These are phyloP conservation scores for Antennarius maculatus DNA, from an alignment of 2,797 vertebrate species.

Conservation along the genomic window DNA sequence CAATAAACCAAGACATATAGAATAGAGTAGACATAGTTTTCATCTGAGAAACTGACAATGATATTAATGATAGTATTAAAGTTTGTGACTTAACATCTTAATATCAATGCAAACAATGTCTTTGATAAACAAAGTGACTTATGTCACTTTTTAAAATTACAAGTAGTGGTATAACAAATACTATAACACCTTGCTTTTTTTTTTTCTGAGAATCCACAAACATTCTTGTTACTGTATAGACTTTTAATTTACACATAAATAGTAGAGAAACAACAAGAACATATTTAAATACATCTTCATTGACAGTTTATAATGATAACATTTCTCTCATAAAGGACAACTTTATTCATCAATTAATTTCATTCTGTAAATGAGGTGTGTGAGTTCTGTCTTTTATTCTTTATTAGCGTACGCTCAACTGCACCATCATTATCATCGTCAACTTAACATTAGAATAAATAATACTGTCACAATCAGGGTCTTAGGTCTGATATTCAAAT, in stretches of 20 bases:
- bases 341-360: conserved; percentile 84
- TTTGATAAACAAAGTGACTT: no score
- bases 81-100: no score
- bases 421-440: conserved; percentile 34
- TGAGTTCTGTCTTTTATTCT: conserved; percentile 48
- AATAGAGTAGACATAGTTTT: no score
- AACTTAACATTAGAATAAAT: conserved; percentile 68
- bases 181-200: no score
- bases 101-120: no score
- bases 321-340: conserved; percentile 78
- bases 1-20: no score
- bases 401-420: conserved; percentile 43
- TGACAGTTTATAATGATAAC: conserved; percentile 84
- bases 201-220: background rate
- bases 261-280: conserved; percentile 98
- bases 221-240: conserved; percentile 80
- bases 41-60: no score
- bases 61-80: no score
- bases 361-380: conserved; percentile 80
- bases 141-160: no score
- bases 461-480: conserved; percentile 58
- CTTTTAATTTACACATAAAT: conserved; percentile 95
- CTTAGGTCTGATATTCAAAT: conserved; percentile 56
- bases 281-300: conserved; percentile 97
- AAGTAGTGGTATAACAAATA: background rate